A percentile compares a stretch with the other conserved stretches of the same genome.
Conservation (phyloP, 2,888 invertebrate genomes). For the Watsonalla cultraria region DNA sequence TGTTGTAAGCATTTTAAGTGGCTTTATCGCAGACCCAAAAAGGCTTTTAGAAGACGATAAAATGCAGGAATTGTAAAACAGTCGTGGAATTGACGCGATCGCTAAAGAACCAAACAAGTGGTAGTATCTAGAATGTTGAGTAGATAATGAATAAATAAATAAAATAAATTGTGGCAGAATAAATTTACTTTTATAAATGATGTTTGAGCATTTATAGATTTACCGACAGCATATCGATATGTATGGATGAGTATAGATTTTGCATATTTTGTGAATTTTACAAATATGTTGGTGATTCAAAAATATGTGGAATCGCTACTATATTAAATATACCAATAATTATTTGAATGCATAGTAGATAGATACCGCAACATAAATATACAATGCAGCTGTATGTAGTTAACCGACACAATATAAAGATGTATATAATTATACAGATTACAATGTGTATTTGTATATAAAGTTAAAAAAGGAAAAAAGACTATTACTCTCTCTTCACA, state of each 20-base stretch:
- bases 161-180: background rate
- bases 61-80: slow-evolving; percentile 59
- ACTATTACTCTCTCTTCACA: slow-evolving; percentile 25
- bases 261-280: background rate
- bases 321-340: background rate
- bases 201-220: background rate
- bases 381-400: slow-evolving; percentile 16
- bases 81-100: slow-evolving; percentile 64
- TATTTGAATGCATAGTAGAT: background rate
- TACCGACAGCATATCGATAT: background rate
- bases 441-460: slow-evolving; percentile 59
- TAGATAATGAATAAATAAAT: slow-evolving; percentile 9
- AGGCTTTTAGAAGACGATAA: slow-evolving; percentile 19
- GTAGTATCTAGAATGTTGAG: slow-evolving; percentile 27
- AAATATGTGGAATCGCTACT: background rate
- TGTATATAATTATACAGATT: slow-evolving; percentile 33
- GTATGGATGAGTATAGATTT: background rate
- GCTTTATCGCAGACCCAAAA: background rate
- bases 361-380: slow-evolving; percentile 10
- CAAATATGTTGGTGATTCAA: background rate
- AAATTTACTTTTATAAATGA: background rate
- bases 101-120: slow-evolving; percentile 63
- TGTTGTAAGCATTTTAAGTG: too few species aligned
- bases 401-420: slow-evolving; percentile 18
- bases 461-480: slow-evolving; percentile 55